Conservation (phyloP, 2,888 invertebrate genomes). For the Eumerus sabulonum region DNA sequence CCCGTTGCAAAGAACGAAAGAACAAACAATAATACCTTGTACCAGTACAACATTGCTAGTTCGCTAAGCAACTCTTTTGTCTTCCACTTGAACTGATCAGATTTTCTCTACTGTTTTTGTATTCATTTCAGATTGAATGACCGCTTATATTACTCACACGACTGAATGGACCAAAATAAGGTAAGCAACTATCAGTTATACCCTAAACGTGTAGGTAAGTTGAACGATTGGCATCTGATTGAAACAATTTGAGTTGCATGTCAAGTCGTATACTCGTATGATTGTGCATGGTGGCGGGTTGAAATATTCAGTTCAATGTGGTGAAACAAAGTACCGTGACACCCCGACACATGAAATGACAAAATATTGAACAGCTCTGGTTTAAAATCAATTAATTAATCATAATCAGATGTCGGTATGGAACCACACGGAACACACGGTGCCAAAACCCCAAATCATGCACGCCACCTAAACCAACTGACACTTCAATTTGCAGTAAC, state of each 20-base stretch:
- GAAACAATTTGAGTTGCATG: constrained; percentile 41
- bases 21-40: too few relatives aligned
- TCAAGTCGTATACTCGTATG: not conserved
- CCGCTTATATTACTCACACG: constrained; percentile 49
- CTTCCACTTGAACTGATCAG: constrained; percentile 25
- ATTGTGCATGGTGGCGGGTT: too few relatives aligned
- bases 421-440: constrained; percentile 54
- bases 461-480: constrained; percentile 32
- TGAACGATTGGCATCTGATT: constrained; percentile 29
- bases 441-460: constrained; percentile 63
- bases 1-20: constrained; percentile 45
- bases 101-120: constrained; percentile 13
- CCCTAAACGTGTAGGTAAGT: not conserved
- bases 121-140: constrained; percentile 49
- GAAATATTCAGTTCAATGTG: not conserved
- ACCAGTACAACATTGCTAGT: constrained; percentile 20
- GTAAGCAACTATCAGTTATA: constrained; percentile 50
- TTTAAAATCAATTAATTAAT: constrained; percentile 64
- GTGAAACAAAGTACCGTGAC: not conserved
- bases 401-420: constrained; percentile 58
- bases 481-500: constrained; percentile 67
- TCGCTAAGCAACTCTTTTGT: constrained; percentile 57
- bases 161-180: constrained; percentile 52
- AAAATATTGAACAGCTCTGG: constrained; percentile 54
- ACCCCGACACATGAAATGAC: constrained; percentile 42